These are phyloP conservation scores for Sphaerolaimus hirsutus DNA, from an alignment of 2,888 invertebrate genomes.

Conservation along the genomic window DNA sequence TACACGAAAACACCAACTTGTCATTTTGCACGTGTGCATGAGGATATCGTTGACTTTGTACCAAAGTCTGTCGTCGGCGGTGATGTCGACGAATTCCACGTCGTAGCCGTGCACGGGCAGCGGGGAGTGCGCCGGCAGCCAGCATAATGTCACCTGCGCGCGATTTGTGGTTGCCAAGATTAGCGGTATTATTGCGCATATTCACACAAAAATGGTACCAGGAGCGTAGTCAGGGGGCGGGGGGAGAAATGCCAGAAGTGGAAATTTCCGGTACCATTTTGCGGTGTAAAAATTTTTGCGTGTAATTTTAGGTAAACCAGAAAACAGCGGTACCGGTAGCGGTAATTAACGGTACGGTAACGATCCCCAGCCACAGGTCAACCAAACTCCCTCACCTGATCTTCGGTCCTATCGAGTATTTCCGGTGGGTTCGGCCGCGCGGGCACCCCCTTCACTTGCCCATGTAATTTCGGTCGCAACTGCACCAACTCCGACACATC, in stretches of 20 bases:
- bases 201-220: too few relatives aligned
- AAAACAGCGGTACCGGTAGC: too few relatives aligned
- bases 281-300: too few relatives aligned
- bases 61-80: slow-evolving; percentile 18
- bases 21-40: slow-evolving; percentile 22
- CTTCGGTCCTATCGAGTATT: slow-evolving; percentile 17
- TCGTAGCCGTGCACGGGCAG: slow-evolving; percentile 24
- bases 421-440: slow-evolving; percentile 19
- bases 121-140: slow-evolving; percentile 20
- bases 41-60: slow-evolving; percentile 22
- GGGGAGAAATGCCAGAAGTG: too few relatives aligned
- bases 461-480: slow-evolving; percentile 12
- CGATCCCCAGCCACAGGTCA: neutral
- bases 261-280: too few relatives aligned
- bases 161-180: too few relatives aligned
- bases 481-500: slow-evolving; percentile 15
- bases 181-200: too few relatives aligned
- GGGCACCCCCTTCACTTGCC: slow-evolving; percentile 9
- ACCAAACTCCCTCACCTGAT: slow-evolving; percentile 6
- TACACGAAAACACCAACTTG: slow-evolving; percentile 8
- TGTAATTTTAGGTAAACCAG: too few relatives aligned
- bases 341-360: too few relatives aligned
- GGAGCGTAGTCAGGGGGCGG: too few relatives aligned
- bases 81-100: slow-evolving; percentile 22
- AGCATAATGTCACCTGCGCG: slow-evolving; percentile 16